Evolutionary conservation across 2,113 vertebrate species (phyloP).

Genomic region (Istiophorus platypterus): DNA sequence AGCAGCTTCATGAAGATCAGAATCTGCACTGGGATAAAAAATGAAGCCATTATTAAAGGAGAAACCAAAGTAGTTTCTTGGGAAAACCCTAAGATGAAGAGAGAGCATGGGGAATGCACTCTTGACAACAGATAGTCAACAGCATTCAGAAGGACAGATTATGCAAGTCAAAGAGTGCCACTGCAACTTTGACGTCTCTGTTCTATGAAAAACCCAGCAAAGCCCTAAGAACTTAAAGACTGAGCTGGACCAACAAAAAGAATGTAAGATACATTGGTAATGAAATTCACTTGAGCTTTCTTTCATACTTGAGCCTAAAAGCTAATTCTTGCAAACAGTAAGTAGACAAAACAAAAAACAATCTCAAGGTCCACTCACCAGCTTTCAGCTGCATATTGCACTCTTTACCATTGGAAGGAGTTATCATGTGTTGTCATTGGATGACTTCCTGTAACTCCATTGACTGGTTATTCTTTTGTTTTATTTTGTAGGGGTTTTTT

Average conservation of each 20-base stretch:
- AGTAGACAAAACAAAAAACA: background rate
- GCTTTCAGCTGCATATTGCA: background rate
- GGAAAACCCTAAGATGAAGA: slow-evolving; percentile 56
- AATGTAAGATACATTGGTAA: background rate
- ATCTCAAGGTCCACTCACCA: background rate
- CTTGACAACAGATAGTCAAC: slow-evolving; percentile 56
- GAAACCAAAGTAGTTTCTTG: slow-evolving; percentile 48
- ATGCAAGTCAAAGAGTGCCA: slow-evolving; percentile 21
- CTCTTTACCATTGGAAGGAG: background rate
- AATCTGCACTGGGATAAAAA: slow-evolving; percentile 65
- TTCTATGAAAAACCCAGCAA: slow-evolving; percentile 15
- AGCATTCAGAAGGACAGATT: slow-evolving; percentile 16
- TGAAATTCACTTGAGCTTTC: slow-evolving; percentile 17
- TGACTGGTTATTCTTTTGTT: too few relatives aligned
- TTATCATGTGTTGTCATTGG: too few relatives aligned
- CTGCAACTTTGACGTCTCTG: slow-evolving; percentile 16
- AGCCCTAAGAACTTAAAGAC: slow-evolving; percentile 1
- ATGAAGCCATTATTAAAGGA: slow-evolving; percentile 47
- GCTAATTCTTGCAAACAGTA: background rate
- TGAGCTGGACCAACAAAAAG: background rate
- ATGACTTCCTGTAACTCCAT: too few relatives aligned
- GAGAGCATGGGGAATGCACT: slow-evolving; percentile 46
- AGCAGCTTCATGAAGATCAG: slow-evolving; percentile 42
- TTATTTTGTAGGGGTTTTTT: too few relatives aligned
- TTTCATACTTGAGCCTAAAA: background rate